phyloP scores from a whole-genome alignment of 1,140 invertebrate species.

The Drosophila simulans region DNA sequence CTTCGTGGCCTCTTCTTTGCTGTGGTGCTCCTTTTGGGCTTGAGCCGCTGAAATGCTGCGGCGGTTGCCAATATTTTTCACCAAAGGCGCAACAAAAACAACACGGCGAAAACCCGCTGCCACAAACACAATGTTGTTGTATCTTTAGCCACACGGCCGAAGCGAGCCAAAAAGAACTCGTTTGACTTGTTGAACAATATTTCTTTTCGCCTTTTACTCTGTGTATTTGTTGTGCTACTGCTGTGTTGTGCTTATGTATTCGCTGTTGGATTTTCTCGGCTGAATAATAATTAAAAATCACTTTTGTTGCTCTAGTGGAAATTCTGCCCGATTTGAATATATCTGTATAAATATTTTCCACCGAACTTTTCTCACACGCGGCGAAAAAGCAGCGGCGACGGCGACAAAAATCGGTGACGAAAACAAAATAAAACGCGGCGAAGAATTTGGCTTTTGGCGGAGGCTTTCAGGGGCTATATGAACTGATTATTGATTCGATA shows the following conservation, averaged over 20 bases:
- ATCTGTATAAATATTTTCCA: constrained; percentile 32
- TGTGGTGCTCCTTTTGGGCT: constrained; percentile 18
- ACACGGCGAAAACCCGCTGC: constrained; percentile 61
- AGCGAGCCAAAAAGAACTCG: constrained; percentile 82
- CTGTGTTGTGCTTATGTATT: constrained; percentile 52
- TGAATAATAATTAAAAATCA: constrained; percentile 1
- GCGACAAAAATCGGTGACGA: constrained; percentile 36
- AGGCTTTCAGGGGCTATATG: constrained; percentile 16
- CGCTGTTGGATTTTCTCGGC: constrained; percentile 40
- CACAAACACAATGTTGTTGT: constrained; percentile 58
- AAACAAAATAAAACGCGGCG: constrained; percentile 69
- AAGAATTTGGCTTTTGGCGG: constrained; percentile 9
- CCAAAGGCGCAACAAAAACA: constrained; percentile 71
- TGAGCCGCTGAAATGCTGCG: constrained; percentile 27
- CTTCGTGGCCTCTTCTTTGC: constrained; percentile 33
- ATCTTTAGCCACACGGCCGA: constrained; percentile 74
- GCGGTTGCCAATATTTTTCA: constrained; percentile 80
- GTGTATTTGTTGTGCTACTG: constrained; percentile 56
- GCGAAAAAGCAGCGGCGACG: constrained; percentile 30
- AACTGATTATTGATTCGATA: constrained; percentile 3
- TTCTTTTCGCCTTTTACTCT: constrained; percentile 66
- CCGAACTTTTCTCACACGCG: constrained; percentile 35
- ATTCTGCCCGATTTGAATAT: constrained; percentile 45
- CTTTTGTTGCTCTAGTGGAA: constrained; percentile 30
- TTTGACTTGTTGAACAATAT: constrained; percentile 84